Percentiles rank a stretch among this genome's conserved stretches.
phyloP scores from a whole-genome alignment of 2,113 vertebrate species.

The Crotophaga sulcirostris region DNA sequence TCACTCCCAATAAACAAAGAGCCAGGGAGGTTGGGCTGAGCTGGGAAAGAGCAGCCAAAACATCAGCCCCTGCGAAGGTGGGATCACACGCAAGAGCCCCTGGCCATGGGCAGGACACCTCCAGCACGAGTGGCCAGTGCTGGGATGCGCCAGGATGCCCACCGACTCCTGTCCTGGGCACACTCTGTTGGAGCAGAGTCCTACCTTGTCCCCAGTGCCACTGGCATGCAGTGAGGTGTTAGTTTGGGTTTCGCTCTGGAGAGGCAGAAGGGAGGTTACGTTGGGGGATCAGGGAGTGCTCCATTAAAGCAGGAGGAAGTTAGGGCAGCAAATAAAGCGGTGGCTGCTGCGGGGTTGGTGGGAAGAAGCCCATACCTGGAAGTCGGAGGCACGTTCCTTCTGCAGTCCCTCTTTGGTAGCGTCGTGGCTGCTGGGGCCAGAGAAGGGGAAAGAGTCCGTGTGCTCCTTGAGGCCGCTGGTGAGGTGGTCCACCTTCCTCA shows the following conservation, averaged over 20 bases:
- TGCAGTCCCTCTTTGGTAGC: conserved; percentile 75
- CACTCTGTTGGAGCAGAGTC: conserved; percentile 82
- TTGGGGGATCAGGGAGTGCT: background rate
- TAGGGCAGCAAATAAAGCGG: conserved; percentile 68
- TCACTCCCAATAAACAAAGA: background rate
- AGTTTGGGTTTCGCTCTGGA: conserved; percentile 45
- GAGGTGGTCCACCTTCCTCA: conserved; percentile 83
- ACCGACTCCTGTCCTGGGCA: conserved; percentile 22
- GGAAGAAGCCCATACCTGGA: conserved; percentile 82
- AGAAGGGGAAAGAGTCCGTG: conserved; percentile 70
- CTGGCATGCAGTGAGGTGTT: conserved; percentile 76
- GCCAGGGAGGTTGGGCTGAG: background rate
- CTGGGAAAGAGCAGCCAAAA: background rate
- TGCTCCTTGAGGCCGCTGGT: conserved; percentile 74
- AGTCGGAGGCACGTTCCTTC: conserved; percentile 71
- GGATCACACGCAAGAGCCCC: background rate
- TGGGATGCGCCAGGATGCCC: background rate
- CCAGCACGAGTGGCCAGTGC: background rate
- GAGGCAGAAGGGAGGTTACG: conserved; percentile 48
- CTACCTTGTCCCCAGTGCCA: conserved; percentile 60
- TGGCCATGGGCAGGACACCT: background rate
- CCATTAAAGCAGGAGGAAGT: conserved; percentile 65
- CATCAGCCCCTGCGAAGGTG: background rate
- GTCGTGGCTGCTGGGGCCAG: conserved; percentile 59
- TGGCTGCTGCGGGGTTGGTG: conserved; percentile 14